phyloP scores from a whole-genome alignment of 2,113 vertebrate species.

The Hemiscyllium ocellatum region DNA sequence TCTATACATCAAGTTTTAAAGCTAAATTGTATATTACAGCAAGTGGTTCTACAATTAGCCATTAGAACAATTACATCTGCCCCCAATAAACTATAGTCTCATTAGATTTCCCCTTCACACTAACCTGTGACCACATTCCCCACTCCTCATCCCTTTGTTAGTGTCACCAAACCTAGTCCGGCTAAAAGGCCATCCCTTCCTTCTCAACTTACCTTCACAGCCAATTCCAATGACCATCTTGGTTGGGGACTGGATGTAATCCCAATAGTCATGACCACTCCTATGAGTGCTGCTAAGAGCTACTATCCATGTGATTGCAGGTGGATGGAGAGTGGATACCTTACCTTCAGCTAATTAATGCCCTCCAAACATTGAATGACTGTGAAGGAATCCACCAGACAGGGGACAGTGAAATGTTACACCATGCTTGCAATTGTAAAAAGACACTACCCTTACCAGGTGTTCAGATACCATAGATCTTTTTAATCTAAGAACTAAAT shows the following conservation, averaged over 20 bases:
- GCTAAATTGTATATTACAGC: not conserved
- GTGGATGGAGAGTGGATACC: too few relatives aligned
- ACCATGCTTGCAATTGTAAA: not conserved
- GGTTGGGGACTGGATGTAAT: not conserved
- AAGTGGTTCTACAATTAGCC: not conserved
- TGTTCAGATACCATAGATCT: constrained; percentile 5
- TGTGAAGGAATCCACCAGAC: too few relatives aligned
- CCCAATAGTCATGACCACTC: not conserved
- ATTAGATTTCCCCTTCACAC: not conserved
- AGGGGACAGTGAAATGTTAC: not conserved
- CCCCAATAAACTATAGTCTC: not conserved
- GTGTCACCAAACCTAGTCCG: not conserved
- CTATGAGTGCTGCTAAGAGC: too few relatives aligned
- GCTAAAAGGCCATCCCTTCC: not conserved
- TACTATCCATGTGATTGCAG: too few relatives aligned
- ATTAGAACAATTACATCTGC: not conserved
- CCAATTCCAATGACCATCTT: not conserved
- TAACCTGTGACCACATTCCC: too few relatives aligned
- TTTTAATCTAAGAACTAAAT: not conserved
- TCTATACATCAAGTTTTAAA: not conserved
- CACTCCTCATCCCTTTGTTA: not conserved
- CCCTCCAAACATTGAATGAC: too few relatives aligned
- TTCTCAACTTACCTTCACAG: not conserved
- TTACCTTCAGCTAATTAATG: too few relatives aligned
- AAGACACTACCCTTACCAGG: not conserved